phyloP scores from a whole-genome alignment of 2,797 vertebrate genomes.

The Lepidocolaptes lacrymiger region DNA sequence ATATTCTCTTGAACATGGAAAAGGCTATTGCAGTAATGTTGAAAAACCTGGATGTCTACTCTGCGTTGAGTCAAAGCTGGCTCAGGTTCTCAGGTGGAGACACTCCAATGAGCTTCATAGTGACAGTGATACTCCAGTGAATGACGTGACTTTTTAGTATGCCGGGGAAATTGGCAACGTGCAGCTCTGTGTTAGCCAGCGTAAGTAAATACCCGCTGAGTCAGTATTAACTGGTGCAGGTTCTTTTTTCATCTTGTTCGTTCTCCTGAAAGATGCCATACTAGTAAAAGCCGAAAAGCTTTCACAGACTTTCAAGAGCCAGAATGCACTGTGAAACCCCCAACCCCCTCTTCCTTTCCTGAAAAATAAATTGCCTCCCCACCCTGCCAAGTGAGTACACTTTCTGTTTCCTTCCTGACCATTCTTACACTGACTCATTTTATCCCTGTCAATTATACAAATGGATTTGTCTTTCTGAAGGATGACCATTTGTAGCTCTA shows the following conservation, averaged over 20 bases:
- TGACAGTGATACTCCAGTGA: conserved; percentile 22
- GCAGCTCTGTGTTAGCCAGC: neutral
- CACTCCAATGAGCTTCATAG: neutral
- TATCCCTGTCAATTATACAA: neutral
- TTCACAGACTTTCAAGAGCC: neutral
- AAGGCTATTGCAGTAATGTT: neutral
- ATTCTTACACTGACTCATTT: neutral
- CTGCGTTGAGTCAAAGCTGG: conserved; percentile 23
- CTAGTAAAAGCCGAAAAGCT: neutral
- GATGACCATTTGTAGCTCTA: neutral
- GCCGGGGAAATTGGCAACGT: neutral
- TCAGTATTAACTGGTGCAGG: neutral
- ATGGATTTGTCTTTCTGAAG: neutral
- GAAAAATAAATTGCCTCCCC: neutral
- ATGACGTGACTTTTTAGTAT: conserved; percentile 4
- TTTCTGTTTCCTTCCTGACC: neutral
- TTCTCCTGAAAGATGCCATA: neutral
- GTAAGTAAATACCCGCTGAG: neutral
- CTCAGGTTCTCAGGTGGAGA: neutral
- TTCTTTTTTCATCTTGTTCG: neutral
- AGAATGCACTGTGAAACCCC: neutral
- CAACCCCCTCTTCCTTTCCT: neutral
- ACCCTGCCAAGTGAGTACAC: neutral
- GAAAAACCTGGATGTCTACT: conserved; percentile 25
- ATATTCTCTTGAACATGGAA: neutral